phyloP scores from a whole-genome alignment of 2,888 invertebrate genomes.

The Microchrysa polita region DNA sequence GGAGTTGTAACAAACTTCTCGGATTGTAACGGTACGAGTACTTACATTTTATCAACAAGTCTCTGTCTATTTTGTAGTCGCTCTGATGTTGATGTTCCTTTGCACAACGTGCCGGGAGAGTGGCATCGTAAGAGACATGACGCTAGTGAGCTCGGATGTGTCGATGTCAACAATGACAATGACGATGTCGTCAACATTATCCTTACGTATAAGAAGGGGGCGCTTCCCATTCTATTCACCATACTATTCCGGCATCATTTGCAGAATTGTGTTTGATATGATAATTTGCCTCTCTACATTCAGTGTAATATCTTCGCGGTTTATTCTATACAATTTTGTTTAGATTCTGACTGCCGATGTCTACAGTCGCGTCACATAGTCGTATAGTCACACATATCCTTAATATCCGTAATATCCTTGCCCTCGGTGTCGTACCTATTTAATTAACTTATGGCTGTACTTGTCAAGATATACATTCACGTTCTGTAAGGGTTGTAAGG shows the following conservation, averaged over 20 bases:
- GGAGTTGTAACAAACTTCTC: not conserved
- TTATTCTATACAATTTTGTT: constrained; percentile 41
- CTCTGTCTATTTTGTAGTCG: not conserved
- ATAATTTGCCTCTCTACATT: constrained; percentile 44
- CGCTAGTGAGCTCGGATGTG: not conserved
- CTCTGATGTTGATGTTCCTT: not conserved
- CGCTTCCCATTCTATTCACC: constrained; percentile 30
- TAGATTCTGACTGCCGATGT: not conserved
- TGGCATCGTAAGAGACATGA: not conserved
- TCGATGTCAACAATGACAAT: not conserved
- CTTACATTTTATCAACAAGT: not conserved
- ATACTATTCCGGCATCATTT: constrained; percentile 39
- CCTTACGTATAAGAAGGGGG: not conserved
- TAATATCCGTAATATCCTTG: not conserved
- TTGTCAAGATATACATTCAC: constrained; percentile 27
- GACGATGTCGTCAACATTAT: not conserved
- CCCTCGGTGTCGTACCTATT: constrained; percentile 35
- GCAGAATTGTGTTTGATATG: constrained; percentile 43
- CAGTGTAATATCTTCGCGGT: constrained; percentile 45
- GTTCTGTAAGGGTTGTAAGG: not conserved
- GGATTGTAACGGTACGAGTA: not conserved
- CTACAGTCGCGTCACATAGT: not conserved
- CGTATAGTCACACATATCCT: not conserved
- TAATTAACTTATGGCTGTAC: constrained; percentile 43
- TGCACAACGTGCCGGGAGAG: not conserved